phyloP scores from a whole-genome alignment of 2,797 vertebrate species.

The Lepus oiostolus region DNA sequence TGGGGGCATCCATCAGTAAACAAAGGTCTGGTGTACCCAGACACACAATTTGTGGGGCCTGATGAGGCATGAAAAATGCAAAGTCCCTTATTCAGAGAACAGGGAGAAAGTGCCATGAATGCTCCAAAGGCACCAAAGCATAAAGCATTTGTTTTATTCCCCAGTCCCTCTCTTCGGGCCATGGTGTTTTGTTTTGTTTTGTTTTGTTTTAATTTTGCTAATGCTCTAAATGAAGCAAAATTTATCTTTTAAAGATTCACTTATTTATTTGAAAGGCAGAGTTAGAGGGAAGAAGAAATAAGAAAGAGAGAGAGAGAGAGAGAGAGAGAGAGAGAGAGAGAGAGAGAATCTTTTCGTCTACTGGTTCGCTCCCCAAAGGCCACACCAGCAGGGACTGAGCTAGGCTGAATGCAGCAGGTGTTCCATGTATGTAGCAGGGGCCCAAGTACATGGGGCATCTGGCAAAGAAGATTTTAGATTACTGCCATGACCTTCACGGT shows the following conservation, averaged over 20 bases:
- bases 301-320: too few species aligned
- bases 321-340: too few species aligned
- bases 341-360: too few species aligned
- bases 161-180: not conserved
- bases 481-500: not conserved
- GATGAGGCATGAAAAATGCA: not conserved
- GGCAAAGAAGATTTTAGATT: not conserved
- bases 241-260: too few species aligned
- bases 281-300: too few species aligned
- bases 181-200: not conserved
- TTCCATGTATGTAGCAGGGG: too few species aligned
- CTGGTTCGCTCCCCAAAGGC: too few species aligned
- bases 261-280: too few species aligned
- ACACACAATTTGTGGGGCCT: not conserved
- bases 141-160: not conserved
- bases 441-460: too few species aligned
- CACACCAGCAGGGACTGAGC: too few species aligned
- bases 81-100: not conserved
- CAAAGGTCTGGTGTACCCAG: not conserved
- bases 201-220: constrained; percentile 25
- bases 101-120: not conserved
- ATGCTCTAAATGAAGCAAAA: not conserved
- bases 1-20: not conserved
- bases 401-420: too few species aligned
- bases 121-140: not conserved